A percentile compares a stretch with the other conserved stretches of the same genome.
Conservation (phyloP, 2,888 invertebrate genomes). For the Neoscelio sp. region DNA sequence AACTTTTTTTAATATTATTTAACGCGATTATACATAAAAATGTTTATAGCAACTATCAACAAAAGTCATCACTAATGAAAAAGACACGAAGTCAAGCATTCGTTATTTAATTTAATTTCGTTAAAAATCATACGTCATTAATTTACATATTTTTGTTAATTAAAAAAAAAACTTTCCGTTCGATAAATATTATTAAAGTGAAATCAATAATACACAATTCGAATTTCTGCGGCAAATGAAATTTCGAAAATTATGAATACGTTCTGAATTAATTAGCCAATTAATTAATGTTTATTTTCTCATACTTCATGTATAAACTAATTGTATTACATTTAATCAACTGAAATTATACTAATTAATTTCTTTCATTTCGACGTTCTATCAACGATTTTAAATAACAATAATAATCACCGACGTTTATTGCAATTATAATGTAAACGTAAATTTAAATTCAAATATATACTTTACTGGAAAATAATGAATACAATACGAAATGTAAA, state of each 20-base stretch:
- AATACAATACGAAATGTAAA: constrained; percentile 44
- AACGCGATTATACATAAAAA: background rate
- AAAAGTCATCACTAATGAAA: no score
- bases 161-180: constrained; percentile 31
- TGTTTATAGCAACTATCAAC: no score
- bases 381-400: constrained; percentile 63
- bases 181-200: constrained; percentile 47
- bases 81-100: no score
- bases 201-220: constrained; percentile 47
- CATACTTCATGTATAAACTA: constrained; percentile 55
- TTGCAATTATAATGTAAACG: constrained; percentile 58
- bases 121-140: no score
- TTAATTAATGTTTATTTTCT: constrained; percentile 62
- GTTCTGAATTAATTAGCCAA: constrained; percentile 56
- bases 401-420: constrained; percentile 54
- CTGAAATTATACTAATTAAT: constrained; percentile 65
- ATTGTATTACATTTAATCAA: constrained; percentile 64
- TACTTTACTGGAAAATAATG: constrained; percentile 52
- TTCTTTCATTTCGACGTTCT: constrained; percentile 53
- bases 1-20: background rate
- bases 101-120: no score
- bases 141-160: background rate
- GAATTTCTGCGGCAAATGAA: constrained; percentile 33
- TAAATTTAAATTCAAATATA: constrained; percentile 62
- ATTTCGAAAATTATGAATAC: constrained; percentile 55